These are phyloP conservation scores for Anguilla anguilla DNA, from an alignment of 2,797 vertebrate species.

Conservation along the genomic window DNA sequence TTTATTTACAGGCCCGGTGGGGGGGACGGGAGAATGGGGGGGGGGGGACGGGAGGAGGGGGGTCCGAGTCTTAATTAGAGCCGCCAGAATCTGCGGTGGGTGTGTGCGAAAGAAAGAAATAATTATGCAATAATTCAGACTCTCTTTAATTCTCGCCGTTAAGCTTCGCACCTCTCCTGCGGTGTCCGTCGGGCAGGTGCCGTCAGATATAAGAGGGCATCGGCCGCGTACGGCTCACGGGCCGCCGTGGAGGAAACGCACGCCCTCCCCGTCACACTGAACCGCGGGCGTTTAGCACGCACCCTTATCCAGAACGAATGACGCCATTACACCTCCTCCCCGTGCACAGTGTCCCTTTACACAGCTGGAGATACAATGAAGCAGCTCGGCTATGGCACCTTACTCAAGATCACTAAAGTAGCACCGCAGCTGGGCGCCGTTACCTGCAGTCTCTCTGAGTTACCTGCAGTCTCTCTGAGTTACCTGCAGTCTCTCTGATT, in stretches of 20 bases:
- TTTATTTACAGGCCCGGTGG: neutral
- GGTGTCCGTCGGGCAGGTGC: neutral
- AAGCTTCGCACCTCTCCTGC: neutral
- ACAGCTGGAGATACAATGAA: neutral
- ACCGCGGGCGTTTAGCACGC: neutral
- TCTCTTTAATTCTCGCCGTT: neutral
- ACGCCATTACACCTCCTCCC: neutral
- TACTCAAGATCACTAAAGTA: neutral
- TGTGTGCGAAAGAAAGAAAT: neutral
- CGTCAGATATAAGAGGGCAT: neutral
- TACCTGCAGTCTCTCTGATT: too few species aligned
- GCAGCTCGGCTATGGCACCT: neutral
- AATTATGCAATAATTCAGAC: constrained; percentile 5
- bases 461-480: too few species aligned
- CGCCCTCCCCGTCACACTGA: neutral
- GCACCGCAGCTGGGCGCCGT: too few species aligned
- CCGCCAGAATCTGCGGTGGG: neutral
- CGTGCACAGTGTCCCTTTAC: neutral
- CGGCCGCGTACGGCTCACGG: neutral
- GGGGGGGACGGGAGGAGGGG: neutral
- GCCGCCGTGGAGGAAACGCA: neutral
- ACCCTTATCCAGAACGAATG: neutral
- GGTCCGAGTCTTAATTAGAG: neutral
- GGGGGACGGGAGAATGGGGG: too few species aligned
- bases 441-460: too few species aligned